Conservation (phyloP, 2,888 invertebrate genomes). For the Harpalus rubripes region DNA sequence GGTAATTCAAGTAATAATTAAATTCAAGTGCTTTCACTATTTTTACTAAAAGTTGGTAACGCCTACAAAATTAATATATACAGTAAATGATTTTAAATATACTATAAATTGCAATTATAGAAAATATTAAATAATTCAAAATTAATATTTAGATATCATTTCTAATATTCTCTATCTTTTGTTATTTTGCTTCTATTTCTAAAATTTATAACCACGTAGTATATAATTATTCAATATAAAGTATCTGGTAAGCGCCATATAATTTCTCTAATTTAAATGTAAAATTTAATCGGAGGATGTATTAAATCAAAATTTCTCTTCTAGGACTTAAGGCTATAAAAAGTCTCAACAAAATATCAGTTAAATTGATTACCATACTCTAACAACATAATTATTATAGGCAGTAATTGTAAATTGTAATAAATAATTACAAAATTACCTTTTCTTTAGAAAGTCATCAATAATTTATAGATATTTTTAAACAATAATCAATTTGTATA, state of each 20-base stretch:
- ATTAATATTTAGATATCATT: too few relatives aligned
- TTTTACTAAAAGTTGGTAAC: not conserved
- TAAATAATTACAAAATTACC: constrained; percentile 1
- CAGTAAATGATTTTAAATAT: not conserved
- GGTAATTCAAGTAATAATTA: not conserved
- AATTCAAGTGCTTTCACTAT: not conserved
- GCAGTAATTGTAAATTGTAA: not conserved
- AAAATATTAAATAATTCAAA: constrained; percentile 3
- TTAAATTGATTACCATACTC: not conserved
- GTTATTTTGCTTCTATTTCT: not conserved
- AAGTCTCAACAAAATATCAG: not conserved
- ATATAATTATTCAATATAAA: constrained; percentile 40
- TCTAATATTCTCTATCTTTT: too few relatives aligned
- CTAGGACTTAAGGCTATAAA: constrained; percentile 22
- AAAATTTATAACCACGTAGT: constrained; percentile 1
- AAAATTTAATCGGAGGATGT: constrained; percentile 30
- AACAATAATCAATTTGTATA: not conserved
- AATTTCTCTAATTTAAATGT: constrained; percentile 44
- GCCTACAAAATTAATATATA: not conserved
- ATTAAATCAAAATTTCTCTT: constrained; percentile 49
- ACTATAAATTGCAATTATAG: constrained; percentile 13
- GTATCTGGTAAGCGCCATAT: constrained; percentile 14
- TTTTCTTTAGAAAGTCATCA: constrained; percentile 6
- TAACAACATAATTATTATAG: constrained; percentile 4
- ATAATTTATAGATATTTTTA: not conserved